A percentile compares a stretch with the other conserved stretches of the same genome.
phyloP scores from a whole-genome alignment of 2,797 vertebrate genomes.

The Alfaro cultratus region DNA sequence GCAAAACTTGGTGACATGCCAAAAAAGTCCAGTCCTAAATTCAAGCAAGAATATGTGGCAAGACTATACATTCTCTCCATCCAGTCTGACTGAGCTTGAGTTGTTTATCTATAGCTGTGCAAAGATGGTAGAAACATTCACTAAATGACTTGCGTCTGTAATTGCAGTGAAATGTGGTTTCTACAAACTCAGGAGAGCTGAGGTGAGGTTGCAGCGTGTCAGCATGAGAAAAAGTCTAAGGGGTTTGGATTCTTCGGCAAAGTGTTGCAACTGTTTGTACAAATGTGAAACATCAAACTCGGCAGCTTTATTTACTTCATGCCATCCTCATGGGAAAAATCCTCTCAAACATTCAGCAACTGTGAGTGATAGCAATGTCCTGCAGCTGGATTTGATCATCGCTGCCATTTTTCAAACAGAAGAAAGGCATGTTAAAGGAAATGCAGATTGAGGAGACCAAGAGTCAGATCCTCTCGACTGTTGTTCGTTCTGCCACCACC shows the following conservation, averaged over 20 bases:
- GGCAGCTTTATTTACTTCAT: constrained; percentile 41
- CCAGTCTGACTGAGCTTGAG: background rate
- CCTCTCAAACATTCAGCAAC: constrained; percentile 52
- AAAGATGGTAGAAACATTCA: background rate
- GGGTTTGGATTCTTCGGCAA: background rate
- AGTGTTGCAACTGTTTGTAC: constrained; percentile 8
- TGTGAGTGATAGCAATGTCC: constrained; percentile 52
- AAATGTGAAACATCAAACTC: constrained; percentile 32
- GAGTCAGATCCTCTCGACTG: constrained; percentile 78
- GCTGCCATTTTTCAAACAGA: constrained; percentile 69
- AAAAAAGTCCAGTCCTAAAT: background rate
- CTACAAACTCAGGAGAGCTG: background rate
- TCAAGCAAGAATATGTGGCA: background rate
- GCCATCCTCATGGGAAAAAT: constrained; percentile 58
- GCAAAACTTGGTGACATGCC: background rate
- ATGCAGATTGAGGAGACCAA: constrained; percentile 75
- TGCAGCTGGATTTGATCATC: constrained; percentile 76
- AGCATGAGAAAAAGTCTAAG: background rate
- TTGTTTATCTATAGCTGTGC: background rate
- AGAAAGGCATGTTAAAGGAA: constrained; percentile 75
- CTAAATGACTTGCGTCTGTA: background rate
- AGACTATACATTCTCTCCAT: background rate
- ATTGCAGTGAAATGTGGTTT: background rate
- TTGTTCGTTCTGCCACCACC: constrained; percentile 69
- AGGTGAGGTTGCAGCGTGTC: background rate